These are phyloP conservation scores for Diadophis punctatus DNA, from an alignment of 2,113 vertebrate genomes.

Conservation along the genomic window DNA sequence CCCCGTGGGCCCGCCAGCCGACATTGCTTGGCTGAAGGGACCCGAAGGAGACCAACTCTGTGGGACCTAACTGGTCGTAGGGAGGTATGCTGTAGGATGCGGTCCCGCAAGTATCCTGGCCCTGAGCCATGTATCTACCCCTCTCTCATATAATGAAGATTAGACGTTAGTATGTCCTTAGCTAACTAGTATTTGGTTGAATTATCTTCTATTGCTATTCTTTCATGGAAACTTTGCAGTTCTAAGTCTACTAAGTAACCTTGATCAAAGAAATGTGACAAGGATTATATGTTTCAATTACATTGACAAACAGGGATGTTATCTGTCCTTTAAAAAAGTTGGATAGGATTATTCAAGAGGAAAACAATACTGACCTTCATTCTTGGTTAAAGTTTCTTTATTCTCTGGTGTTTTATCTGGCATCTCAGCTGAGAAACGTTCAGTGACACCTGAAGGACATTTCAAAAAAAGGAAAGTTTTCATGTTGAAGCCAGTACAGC, in stretches of 20 bases:
- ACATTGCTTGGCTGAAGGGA: too few relatives aligned
- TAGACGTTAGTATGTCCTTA: background rate
- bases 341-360: slow-evolving; percentile 3
- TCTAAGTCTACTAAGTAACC: background rate
- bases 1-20: too few relatives aligned
- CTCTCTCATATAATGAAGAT: background rate
- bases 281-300: background rate
- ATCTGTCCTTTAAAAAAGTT: background rate
- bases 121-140: too few relatives aligned
- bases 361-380: slow-evolving; percentile 41
- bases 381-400: slow-evolving; percentile 40
- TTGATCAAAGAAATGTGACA: background rate
- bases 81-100: too few relatives aligned
- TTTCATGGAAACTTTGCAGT: background rate
- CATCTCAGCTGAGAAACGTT: slow-evolving; percentile 41
- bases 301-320: background rate
- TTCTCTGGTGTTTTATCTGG: slow-evolving; percentile 61
- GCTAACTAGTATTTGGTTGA: background rate
- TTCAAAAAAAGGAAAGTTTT: slow-evolving; percentile 51
- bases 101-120: too few relatives aligned
- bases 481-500: background rate
- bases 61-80: too few relatives aligned
- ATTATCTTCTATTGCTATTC: background rate
- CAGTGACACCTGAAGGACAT: slow-evolving; percentile 50
- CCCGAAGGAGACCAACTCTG: too few relatives aligned